These are phyloP conservation scores for Narcine bancroftii DNA, from an alignment of 2,113 vertebrate genomes.

Conservation along the genomic window DNA sequence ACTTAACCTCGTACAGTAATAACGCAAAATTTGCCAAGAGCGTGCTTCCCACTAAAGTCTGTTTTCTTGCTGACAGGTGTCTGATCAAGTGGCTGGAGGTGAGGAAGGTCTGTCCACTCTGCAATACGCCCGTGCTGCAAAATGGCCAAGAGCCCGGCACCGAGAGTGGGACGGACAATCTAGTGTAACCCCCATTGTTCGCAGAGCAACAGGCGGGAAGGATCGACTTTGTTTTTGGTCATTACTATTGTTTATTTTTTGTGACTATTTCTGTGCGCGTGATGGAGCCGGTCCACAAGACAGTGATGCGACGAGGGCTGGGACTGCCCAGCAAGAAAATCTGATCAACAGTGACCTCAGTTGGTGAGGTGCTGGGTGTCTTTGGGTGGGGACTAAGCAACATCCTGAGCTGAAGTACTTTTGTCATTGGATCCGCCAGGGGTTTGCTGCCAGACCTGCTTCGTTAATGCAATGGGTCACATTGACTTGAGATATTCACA, in stretches of 20 bases:
- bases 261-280: not conserved
- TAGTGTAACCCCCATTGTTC: slow-evolving; percentile 63
- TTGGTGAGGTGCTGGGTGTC: not conserved
- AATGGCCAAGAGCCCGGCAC: slow-evolving; percentile 66
- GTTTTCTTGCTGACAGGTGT: slow-evolving; percentile 74
- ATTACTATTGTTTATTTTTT: not conserved
- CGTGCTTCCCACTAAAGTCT: too few species aligned
- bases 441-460: not conserved
- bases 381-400: not conserved
- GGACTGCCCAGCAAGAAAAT: not conserved
- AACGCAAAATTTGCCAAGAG: too few species aligned
- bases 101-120: slow-evolving; percentile 92
- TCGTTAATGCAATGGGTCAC: too few species aligned
- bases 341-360: not conserved
- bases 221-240: not conserved
- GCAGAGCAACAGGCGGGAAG: not conserved
- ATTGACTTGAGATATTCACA: not conserved
- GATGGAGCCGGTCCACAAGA: not conserved
- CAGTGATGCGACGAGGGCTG: not conserved
- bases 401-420: not conserved
- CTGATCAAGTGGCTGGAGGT: slow-evolving; percentile 99
- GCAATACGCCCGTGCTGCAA: slow-evolving; percentile 94
- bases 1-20: too few species aligned
- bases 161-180: slow-evolving; percentile 80
- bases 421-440: too few species aligned